phyloP scores from a whole-genome alignment of 1,140 invertebrate species.

The Bombus vancouverensis region DNA sequence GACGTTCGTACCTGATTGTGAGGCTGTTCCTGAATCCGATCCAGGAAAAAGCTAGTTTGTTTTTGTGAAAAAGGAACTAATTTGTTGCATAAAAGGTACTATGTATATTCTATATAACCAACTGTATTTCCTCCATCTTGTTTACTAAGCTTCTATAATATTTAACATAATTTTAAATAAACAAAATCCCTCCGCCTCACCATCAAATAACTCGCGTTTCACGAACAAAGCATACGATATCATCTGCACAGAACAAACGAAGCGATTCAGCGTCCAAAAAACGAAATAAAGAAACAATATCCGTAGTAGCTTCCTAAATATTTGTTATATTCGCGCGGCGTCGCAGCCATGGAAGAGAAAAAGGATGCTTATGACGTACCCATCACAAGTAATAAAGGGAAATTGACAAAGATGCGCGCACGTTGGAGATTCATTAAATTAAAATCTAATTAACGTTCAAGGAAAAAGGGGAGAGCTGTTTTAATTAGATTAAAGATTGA shows the following conservation, averaged over 20 bases:
- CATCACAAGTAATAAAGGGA: slow-evolving; percentile 14
- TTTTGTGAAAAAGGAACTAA: not conserved
- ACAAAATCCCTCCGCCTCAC: not conserved
- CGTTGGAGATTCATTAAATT: slow-evolving; percentile 42
- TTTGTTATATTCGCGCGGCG: not conserved
- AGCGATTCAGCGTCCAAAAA: not conserved
- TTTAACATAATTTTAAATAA: not conserved
- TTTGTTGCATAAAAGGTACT: not conserved
- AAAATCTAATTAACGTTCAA: slow-evolving; percentile 42
- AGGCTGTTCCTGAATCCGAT: not conserved
- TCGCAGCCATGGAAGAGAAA: not conserved
- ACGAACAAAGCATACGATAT: not conserved
- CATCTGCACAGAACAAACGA: not conserved
- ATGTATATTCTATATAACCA: too few relatives aligned
- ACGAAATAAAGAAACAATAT: not conserved
- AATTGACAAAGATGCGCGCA: slow-evolving; percentile 21
- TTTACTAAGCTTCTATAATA: not conserved
- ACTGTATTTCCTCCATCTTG: too few relatives aligned
- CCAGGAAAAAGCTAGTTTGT: not conserved
- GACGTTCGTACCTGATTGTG: not conserved
- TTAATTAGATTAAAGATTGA: slow-evolving; percentile 48
- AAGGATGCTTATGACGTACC: not conserved
- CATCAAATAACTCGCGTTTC: not conserved
- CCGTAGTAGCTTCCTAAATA: not conserved
- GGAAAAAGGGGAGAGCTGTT: slow-evolving; percentile 13